Percentiles rank a stretch among this genome's conserved stretches.
Evolutionary conservation across 2,113 vertebrate genomes (phyloP).

Genomic region (Engraulis encrasicolus): DNA sequence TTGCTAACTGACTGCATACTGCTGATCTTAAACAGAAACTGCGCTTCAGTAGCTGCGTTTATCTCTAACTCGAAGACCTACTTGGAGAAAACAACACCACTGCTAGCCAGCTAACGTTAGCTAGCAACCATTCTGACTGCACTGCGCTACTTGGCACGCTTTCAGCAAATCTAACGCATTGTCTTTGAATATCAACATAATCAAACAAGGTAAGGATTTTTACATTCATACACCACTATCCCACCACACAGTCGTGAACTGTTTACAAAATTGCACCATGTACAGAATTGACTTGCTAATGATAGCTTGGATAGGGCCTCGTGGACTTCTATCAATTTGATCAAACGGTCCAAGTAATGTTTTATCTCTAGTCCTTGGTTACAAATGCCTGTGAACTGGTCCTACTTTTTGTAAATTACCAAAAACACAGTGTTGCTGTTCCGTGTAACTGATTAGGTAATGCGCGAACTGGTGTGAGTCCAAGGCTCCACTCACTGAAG

Average conservation of each 20-base stretch:
- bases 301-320: neutral
- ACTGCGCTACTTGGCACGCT: neutral
- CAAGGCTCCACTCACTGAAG: neutral
- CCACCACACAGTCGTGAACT: neutral
- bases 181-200: neutral
- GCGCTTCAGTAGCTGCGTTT: neutral
- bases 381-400: neutral
- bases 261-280: neutral
- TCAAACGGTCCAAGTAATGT: neutral
- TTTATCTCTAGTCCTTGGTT: neutral
- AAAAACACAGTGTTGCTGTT: neutral
- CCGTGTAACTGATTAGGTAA: neutral
- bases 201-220: neutral
- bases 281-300: neutral
- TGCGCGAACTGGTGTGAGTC: neutral
- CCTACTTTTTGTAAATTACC: neutral
- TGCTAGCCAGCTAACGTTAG: slow-evolving; percentile 20
- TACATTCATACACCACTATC: neutral
- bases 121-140: slow-evolving; percentile 7
- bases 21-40: neutral
- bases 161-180: neutral
- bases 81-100: neutral
- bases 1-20: neutral
- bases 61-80: neutral
- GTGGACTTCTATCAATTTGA: neutral